Conservation (phyloP, 1,140 invertebrate genomes). For the Bombus ignitus region DNA sequence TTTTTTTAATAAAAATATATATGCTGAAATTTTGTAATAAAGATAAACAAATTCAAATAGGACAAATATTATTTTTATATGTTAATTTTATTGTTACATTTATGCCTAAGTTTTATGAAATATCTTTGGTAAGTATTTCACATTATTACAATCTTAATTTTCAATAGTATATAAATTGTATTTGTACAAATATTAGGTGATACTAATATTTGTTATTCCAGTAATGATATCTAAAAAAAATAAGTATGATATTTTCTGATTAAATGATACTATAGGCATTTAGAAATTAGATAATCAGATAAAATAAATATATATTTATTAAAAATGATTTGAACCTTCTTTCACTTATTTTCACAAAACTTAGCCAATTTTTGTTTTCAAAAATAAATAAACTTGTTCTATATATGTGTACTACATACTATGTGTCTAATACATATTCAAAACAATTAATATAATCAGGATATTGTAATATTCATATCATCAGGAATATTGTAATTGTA, state of each 20-base stretch:
- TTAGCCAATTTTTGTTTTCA: background rate
- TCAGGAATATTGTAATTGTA: background rate
- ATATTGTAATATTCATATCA: background rate
- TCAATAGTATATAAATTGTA: background rate
- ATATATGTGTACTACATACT: background rate
- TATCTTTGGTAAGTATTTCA: background rate
- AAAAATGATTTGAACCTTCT: slow-evolving; percentile 9
- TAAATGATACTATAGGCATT: background rate
- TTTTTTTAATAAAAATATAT: background rate
- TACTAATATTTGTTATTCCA: background rate
- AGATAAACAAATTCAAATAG: background rate
- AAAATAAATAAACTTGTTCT: background rate
- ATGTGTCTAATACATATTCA: background rate
- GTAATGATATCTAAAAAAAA: background rate
- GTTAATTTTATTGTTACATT: background rate
- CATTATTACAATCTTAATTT: background rate
- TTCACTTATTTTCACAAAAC: background rate
- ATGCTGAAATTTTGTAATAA: background rate
- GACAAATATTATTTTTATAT: background rate
- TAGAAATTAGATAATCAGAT: background rate
- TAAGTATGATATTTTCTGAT: background rate
- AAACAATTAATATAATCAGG: background rate
- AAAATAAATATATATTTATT: background rate
- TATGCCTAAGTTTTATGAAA: background rate
- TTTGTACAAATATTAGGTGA: background rate